Percentiles rank a stretch among this genome's conserved stretches.
Evolutionary conservation across 2,113 vertebrate genomes (phyloP).

Genomic region (Echinops telfairi): DNA sequence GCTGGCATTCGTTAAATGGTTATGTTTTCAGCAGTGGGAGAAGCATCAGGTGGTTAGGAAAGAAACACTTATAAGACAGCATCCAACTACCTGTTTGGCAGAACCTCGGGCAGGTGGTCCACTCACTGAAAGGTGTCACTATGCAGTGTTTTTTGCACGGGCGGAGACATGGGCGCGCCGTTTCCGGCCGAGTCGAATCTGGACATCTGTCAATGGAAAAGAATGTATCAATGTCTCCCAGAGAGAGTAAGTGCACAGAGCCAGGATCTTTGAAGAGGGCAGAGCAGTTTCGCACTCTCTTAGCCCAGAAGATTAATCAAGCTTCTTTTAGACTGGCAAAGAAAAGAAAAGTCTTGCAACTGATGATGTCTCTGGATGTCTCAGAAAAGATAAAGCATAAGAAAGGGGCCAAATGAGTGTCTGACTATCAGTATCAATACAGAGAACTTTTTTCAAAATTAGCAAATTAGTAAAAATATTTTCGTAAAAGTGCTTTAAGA

Average conservation of each 20-base stretch:
- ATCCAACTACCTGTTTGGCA: conserved; percentile 92
- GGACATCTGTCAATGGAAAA: conserved; percentile 90
- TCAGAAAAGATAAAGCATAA: too few species aligned
- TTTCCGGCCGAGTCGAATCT: conserved; percentile 92
- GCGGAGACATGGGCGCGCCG: conserved; percentile 89
- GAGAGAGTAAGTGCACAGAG: background rate
- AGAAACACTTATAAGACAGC: background rate
- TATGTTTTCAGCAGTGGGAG: background rate
- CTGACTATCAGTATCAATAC: background rate
- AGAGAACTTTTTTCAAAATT: too few species aligned
- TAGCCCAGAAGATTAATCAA: background rate
- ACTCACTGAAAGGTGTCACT: conserved; percentile 97
- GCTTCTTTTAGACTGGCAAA: background rate
- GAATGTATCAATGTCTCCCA: conserved; percentile 25
- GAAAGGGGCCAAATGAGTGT: too few species aligned
- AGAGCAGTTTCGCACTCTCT: background rate
- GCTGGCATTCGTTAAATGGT: background rate
- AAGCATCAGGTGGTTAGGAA: background rate
- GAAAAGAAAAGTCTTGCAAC: background rate
- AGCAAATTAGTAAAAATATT: too few species aligned
- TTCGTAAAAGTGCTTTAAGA: too few species aligned
- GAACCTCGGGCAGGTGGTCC: conserved; percentile 92
- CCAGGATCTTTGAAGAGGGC: background rate
- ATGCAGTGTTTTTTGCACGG: conserved; percentile 94
- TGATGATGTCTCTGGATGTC: background rate